Percentiles rank a stretch among this genome's conserved stretches.
Conservation (phyloP, 2,113 vertebrate genomes). For the Cricetomys ansorgei region DNA sequence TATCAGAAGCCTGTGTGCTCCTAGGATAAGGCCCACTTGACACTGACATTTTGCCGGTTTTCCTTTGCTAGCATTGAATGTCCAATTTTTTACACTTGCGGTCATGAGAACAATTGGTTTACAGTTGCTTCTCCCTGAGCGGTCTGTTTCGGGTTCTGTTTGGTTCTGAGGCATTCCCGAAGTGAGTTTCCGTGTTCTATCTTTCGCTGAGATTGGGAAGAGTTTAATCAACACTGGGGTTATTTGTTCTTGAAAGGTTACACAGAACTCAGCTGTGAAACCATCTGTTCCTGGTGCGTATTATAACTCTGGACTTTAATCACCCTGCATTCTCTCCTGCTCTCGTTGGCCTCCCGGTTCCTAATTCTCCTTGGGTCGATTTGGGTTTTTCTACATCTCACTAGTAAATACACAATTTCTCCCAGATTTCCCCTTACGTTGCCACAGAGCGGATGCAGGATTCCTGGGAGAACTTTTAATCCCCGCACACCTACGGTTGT, state of each 20-base stretch:
- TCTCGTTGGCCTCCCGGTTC: neutral
- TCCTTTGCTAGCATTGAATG: slow-evolving; percentile 23
- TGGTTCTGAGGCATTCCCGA: neutral
- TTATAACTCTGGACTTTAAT: slow-evolving; percentile 63
- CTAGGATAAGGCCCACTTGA: slow-evolving; percentile 38
- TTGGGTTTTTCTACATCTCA: slow-evolving; percentile 47
- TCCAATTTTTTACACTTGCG: neutral
- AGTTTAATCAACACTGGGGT: slow-evolving; percentile 65
- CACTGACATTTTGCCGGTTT: slow-evolving; percentile 38
- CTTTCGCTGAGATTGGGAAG: slow-evolving; percentile 55
- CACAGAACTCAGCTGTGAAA: slow-evolving; percentile 71
- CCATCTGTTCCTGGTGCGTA: slow-evolving; percentile 77
- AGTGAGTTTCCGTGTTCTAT: neutral
- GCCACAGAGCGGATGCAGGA: neutral
- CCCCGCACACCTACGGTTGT: neutral
- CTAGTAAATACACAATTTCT: slow-evolving; percentile 23
- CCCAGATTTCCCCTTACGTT: neutral
- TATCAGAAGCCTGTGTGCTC: neutral
- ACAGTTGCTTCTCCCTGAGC: neutral
- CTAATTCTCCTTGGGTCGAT: slow-evolving; percentile 43
- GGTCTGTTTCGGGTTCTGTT: slow-evolving; percentile 20
- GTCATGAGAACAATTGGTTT: neutral
- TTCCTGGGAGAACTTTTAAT: neutral
- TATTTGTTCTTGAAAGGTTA: slow-evolving; percentile 77
- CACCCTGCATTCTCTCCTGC: slow-evolving; percentile 36